A percentile compares a stretch with the other conserved stretches of the same genome.
phyloP scores from a whole-genome alignment of 2,888 invertebrate species.

The Agriopis aurantiaria region DNA sequence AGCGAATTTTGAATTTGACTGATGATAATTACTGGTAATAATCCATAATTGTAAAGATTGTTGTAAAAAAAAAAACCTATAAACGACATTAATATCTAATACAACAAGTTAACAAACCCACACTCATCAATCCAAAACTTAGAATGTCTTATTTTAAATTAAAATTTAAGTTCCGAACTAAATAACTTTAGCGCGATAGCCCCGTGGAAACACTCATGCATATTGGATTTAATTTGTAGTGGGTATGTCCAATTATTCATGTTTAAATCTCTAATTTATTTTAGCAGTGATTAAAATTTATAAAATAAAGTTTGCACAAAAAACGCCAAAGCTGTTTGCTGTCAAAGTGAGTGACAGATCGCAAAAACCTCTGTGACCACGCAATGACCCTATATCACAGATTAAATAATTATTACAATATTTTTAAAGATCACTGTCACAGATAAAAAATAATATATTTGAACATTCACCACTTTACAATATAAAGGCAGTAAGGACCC shows the following conservation, averaged over 20 bases:
- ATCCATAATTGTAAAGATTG: no score
- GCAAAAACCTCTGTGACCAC: constrained; percentile 45
- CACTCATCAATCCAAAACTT: no score
- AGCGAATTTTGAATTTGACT: constrained; percentile 8
- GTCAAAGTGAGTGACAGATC: constrained; percentile 49
- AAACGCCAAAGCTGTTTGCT: constrained; percentile 33
- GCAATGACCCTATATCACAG: constrained; percentile 36
- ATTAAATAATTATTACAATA: constrained; percentile 47
- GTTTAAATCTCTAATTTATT: constrained; percentile 11
- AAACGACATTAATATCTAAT: no score
- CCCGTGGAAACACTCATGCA: background rate
- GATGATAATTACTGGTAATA: constrained; percentile 12
- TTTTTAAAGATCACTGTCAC: constrained; percentile 47
- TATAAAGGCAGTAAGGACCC: constrained; percentile 20
- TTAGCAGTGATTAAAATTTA: constrained; percentile 25
- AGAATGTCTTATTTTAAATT: no score
- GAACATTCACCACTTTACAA: constrained; percentile 31
- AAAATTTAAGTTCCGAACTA: background rate
- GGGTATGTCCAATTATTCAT: background rate
- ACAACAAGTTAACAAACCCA: no score
- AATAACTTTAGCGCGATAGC: no score
- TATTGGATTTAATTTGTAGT: background rate
- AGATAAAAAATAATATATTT: constrained; percentile 43
- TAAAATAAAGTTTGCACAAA: constrained; percentile 29
- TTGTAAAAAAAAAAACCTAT: no score